Evolutionary conservation across 2,113 vertebrate species (phyloP), one percentile per base, ranked within the genome.

Genomic region (Anoplopoma fimbria): DNA sequence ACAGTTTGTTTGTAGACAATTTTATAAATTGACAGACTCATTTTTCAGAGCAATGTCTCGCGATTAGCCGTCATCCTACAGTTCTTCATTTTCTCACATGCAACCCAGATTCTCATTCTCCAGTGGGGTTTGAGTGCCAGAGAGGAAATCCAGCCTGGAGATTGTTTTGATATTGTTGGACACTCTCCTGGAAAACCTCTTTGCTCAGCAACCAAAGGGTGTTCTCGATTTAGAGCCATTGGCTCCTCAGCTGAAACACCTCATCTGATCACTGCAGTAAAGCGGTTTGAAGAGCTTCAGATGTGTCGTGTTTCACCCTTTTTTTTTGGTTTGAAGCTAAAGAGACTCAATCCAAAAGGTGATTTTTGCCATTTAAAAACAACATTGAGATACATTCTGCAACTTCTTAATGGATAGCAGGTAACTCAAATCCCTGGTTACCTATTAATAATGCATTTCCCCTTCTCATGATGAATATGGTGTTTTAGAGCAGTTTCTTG

Each of bases 81-180:
- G n/a, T 27, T 69, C 64, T 76, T 81, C 42, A 5, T 79, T 80
- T 77, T 81, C 76, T 85, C 88, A 89, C 83, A 64, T 93, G 89
- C 79, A 82, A 80, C 81, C 77, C 85, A 83, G 77, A 87, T 86
- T 81, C 68, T 77, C 61, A 42, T 81, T 73, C 87, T 86, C 57
- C 70, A 64, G 73, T 33, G 42, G 69, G 29, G 62, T 65, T 77
- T 69, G 34, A 85, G 67, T 64, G 86, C 90, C 90, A 90, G 72
- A 93, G 78, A 91, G 91, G 90, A 93, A 94, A 93, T 92, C 88
- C 90, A 93, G 89, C 85, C 89, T 87, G 87, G 64, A 89, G 82
- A 90, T 93, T 93, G 89, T 93, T 93, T 92, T 92, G 92, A 92
- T 93, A 91, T 92, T 93, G 89, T 93, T 94, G 93, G 93, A 93